A percentile compares a stretch with the other conserved stretches of the same genome.
phyloP scores from a whole-genome alignment of 2,113 vertebrate genomes.

The Microcebus tavaratra region DNA sequence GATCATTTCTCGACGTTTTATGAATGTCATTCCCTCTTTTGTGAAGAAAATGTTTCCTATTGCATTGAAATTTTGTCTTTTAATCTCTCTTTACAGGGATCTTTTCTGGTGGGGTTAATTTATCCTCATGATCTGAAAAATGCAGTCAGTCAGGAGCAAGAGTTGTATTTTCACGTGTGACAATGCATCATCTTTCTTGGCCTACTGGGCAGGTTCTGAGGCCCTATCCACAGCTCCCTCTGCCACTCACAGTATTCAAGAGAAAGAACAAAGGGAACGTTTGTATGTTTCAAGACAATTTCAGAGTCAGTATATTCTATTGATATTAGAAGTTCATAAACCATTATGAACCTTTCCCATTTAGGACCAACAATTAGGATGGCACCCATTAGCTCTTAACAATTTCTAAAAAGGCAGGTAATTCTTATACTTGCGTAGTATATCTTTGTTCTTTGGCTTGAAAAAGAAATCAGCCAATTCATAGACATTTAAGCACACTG shows the following conservation, averaged over 20 bases:
- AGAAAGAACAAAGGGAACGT: background rate
- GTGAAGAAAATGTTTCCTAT: background rate
- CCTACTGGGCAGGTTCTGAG: background rate
- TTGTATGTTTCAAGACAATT: background rate
- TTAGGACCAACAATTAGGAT: background rate
- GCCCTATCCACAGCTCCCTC: background rate
- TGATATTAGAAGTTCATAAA: too few relatives aligned
- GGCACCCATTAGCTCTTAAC: background rate
- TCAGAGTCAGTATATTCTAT: background rate
- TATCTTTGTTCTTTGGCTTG: background rate
- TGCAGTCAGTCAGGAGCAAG: background rate
- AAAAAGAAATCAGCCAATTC: conserved; percentile 10
- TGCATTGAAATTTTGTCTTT: background rate
- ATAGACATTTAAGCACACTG: background rate
- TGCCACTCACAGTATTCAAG: background rate
- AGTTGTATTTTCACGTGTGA: background rate
- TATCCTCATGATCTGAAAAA: background rate
- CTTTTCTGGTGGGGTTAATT: conserved; percentile 1
- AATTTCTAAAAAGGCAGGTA: background rate
- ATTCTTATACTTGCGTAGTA: background rate
- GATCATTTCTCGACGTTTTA: background rate
- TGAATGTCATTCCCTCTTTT: conserved; percentile 25
- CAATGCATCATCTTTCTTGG: background rate
- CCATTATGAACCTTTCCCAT: too few relatives aligned
- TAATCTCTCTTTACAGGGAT: background rate